phyloP scores from a whole-genome alignment of 2,888 invertebrate species.

The Operophtera brumata region DNA sequence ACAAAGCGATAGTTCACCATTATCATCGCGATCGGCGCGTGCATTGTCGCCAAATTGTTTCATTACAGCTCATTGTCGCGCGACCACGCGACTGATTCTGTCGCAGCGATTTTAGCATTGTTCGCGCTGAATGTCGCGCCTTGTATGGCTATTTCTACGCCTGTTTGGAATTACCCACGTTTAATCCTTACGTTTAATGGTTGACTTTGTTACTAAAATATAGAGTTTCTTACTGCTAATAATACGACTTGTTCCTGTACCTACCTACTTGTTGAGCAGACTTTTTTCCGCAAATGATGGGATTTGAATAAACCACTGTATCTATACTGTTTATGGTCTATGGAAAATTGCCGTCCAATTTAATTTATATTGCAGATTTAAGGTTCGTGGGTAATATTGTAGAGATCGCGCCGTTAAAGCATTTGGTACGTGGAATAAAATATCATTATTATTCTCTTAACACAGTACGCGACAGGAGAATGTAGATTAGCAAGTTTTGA shows the following conservation, averaged over 20 bases:
- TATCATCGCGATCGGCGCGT: constrained; percentile 36
- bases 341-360: constrained; percentile 10
- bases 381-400: background rate
- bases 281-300: too few species aligned
- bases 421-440: too few species aligned
- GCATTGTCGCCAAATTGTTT: constrained; percentile 63
- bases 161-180: constrained; percentile 14
- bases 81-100: constrained; percentile 26
- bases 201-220: background rate
- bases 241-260: too few species aligned
- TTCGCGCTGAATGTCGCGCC: constrained; percentile 19
- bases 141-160: constrained; percentile 19
- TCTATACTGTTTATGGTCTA: constrained; percentile 20
- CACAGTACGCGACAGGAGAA: too few species aligned
- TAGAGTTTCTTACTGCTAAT: background rate
- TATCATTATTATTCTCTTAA: too few species aligned
- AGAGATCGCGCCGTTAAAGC: too few species aligned
- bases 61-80: constrained; percentile 58
- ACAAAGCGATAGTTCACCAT: constrained; percentile 42
- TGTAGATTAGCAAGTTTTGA: too few species aligned
- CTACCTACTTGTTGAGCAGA: too few species aligned
- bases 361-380: background rate
- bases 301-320: constrained; percentile 22
- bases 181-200: too few species aligned
- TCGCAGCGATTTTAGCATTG: constrained; percentile 32